Conservation (phyloP, 2,797 vertebrate genomes). For the Tragelaphus eurycerus region DNA sequence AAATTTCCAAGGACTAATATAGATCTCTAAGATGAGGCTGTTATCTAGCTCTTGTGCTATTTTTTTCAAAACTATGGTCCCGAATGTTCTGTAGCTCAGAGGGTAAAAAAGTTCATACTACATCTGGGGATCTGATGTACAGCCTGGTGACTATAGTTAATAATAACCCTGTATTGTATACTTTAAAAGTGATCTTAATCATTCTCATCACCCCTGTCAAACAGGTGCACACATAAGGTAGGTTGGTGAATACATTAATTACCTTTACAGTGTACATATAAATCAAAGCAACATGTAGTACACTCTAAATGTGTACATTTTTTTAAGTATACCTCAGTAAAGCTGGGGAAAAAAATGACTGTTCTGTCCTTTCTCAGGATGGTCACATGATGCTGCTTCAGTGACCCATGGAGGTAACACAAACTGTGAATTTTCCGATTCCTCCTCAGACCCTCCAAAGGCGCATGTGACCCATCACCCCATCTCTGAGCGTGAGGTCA, state of each 20-base stretch:
- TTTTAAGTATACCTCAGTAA: rapidly evolving
- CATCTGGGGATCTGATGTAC: rapidly evolving
- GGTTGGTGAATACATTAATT: neutral
- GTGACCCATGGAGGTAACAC: neutral
- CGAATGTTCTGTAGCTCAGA: too few relatives aligned
- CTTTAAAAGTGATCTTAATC: too few relatives aligned
- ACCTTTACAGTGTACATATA: neutral
- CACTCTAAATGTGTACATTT: too few relatives aligned
- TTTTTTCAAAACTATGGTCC: neutral
- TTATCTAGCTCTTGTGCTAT: neutral
- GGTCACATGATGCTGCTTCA: neutral
- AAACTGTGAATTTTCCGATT: too few relatives aligned
- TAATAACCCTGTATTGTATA: neutral
- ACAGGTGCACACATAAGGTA: too few relatives aligned
- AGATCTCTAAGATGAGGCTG: rapidly evolving
- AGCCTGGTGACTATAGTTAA: too few relatives aligned
- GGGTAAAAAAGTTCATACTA: neutral
- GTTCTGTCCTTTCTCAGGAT: neutral
- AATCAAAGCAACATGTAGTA: neutral
- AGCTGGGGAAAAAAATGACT: too few relatives aligned
- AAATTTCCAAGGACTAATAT: neutral
- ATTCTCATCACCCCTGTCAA: too few relatives aligned
- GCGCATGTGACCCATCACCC: neutral
- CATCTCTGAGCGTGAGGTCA: neutral
- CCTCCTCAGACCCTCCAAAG: too few relatives aligned